Evolutionary conservation across 2,888 invertebrate genomes (phyloP).

Genomic region (Acleris emargana): DNA sequence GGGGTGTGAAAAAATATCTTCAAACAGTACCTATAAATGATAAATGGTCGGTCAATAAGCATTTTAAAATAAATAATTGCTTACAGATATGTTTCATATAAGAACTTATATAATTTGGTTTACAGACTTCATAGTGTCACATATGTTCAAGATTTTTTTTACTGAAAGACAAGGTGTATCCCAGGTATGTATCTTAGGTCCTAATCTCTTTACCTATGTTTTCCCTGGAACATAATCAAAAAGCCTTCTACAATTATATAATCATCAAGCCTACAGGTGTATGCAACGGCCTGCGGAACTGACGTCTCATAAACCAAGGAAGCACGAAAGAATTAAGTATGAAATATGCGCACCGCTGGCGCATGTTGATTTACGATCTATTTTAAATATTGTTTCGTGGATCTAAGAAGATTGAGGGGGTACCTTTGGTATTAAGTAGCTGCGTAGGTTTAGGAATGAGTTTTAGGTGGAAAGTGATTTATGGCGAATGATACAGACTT

Average conservation of each 20-base stretch:
- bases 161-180: too few species aligned
- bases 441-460: constrained; percentile 6
- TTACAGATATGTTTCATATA: too few species aligned
- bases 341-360: constrained; percentile 79
- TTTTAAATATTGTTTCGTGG: constrained; percentile 54
- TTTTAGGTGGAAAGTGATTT: constrained; percentile 6
- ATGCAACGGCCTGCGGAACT: constrained; percentile 55
- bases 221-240: not conserved
- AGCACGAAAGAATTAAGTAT: constrained; percentile 81
- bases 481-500: constrained; percentile 28
- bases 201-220: not conserved
- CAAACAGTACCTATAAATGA: not conserved
- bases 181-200: not conserved
- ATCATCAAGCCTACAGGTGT: constrained; percentile 50
- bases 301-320: constrained; percentile 68
- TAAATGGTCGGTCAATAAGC: not conserved
- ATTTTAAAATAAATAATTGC: not conserved
- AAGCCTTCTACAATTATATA: constrained; percentile 22
- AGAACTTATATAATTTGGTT: too few species aligned
- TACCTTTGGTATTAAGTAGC: constrained; percentile 9
- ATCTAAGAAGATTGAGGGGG: constrained; percentile 40
- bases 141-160: too few species aligned
- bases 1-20: not conserved
- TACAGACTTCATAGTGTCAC: too few species aligned
- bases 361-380: constrained; percentile 76